A percentile compares a stretch with the other conserved stretches of the same genome.
phyloP scores from a whole-genome alignment of 2,888 invertebrate genomes.

The Bhutanitis thaidina region DNA sequence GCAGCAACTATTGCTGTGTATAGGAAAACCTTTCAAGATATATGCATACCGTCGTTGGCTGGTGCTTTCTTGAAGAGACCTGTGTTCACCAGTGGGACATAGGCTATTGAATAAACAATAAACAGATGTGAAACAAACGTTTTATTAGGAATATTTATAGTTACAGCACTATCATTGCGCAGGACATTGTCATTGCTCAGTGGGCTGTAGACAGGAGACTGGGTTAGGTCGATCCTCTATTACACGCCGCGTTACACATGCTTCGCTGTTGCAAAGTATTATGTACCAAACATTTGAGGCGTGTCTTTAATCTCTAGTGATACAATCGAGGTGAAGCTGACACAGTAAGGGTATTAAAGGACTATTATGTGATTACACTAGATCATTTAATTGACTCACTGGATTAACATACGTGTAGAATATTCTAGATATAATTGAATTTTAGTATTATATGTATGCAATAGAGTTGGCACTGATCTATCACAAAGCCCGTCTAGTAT shows the following conservation, averaged over 20 bases:
- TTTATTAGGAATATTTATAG: slow-evolving; percentile 1
- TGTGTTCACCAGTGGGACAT: too few relatives aligned
- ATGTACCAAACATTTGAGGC: slow-evolving; percentile 9
- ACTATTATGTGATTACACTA: background rate
- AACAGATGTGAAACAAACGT: background rate
- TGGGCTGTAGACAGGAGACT: slow-evolving; percentile 12
- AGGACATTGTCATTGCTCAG: slow-evolving; percentile 11
- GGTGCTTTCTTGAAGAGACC: too few relatives aligned
- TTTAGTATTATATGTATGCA: too few relatives aligned
- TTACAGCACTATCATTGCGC: background rate
- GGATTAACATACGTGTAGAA: too few relatives aligned
- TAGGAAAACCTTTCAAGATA: too few relatives aligned
- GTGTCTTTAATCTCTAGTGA: slow-evolving; percentile 7
- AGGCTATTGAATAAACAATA: too few relatives aligned
- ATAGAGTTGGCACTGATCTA: too few relatives aligned
- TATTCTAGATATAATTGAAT: too few relatives aligned
- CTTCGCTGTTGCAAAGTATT: slow-evolving; percentile 12
- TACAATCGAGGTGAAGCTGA: background rate
- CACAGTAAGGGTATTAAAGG: background rate
- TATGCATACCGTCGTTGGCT: too few relatives aligned
- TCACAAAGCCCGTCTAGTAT: too few relatives aligned
- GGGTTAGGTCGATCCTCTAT: slow-evolving; percentile 24
- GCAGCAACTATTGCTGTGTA: too few relatives aligned
- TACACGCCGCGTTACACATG: slow-evolving; percentile 25
- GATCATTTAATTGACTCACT: too few relatives aligned